Percentiles rank a stretch among this genome's conserved stretches.
phyloP scores from a whole-genome alignment of 2,888 invertebrate genomes.

The Nematopogon swammerdamellus region DNA sequence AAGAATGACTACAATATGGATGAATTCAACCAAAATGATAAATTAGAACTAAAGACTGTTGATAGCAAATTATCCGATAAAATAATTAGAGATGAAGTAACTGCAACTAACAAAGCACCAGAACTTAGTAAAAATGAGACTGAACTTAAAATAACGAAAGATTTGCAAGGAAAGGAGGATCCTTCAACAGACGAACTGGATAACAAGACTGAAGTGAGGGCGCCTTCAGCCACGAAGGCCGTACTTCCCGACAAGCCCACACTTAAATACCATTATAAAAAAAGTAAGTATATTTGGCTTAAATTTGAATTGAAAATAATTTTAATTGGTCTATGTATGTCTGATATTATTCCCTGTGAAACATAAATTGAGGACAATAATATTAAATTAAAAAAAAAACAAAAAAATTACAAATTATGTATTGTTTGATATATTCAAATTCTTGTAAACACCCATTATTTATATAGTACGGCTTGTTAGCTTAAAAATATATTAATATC shows the following conservation, averaged over 20 bases:
- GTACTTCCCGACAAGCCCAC: constrained; percentile 12
- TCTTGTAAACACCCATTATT: no score
- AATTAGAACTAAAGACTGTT: constrained; percentile 32
- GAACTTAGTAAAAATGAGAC: constrained; percentile 51
- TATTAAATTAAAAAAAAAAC: no score
- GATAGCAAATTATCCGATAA: constrained; percentile 33
- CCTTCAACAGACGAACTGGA: background rate
- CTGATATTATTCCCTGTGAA: no score
- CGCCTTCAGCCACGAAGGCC: constrained; percentile 13
- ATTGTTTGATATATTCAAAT: no score
- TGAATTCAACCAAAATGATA: constrained; percentile 46
- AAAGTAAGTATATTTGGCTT: constrained; percentile 26
- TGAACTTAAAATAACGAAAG: constrained; percentile 38
- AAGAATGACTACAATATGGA: no score
- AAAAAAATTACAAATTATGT: no score
- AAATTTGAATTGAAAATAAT: no score
- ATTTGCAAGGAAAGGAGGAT: constrained; percentile 19
- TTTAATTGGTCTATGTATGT: no score
- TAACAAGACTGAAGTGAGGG: constrained; percentile 15
- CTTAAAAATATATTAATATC: no score
- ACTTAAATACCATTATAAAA: constrained; percentile 42
- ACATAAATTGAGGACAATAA: no score
- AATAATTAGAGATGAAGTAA: constrained; percentile 26
- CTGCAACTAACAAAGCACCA: constrained; percentile 28
- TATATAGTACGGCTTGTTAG: no score